These are phyloP conservation scores for Norana najaformis DNA, from an alignment of 2,888 invertebrate species.

Conservation along the genomic window DNA sequence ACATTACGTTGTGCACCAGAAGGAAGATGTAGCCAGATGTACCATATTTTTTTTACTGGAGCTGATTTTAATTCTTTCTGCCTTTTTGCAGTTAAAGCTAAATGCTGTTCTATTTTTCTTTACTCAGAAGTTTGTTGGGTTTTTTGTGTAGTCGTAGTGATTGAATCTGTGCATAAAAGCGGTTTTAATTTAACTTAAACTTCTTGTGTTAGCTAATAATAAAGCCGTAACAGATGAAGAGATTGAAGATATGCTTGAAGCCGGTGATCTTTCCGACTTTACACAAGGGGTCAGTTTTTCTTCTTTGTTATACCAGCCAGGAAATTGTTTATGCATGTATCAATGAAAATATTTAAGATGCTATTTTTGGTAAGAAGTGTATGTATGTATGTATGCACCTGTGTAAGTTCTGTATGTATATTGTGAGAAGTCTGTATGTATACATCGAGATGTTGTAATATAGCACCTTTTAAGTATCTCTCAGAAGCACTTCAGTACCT, in stretches of 20 bases:
- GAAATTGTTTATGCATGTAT: too few relatives aligned
- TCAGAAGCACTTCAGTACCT: too few relatives aligned
- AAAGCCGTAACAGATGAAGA: constrained; percentile 29
- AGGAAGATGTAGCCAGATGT: too few relatives aligned
- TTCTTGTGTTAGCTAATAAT: constrained; percentile 5
- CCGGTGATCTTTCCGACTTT: constrained; percentile 19
- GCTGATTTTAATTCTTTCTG: background rate
- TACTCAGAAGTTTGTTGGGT: too few relatives aligned
- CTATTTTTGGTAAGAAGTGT: background rate
- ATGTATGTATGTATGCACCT: background rate
- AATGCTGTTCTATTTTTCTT: too few relatives aligned
- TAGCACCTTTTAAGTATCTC: too few relatives aligned
- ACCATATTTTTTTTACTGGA: background rate
- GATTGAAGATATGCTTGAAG: constrained; percentile 29
- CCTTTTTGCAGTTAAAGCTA: background rate
- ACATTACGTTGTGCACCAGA: too few relatives aligned
- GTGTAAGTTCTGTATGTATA: background rate
- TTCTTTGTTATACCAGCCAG: background rate
- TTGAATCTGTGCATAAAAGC: background rate
- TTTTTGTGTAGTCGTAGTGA: background rate
- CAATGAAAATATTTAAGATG: background rate
- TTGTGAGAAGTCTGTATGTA: background rate
- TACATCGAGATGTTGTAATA: background rate
- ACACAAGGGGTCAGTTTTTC: constrained; percentile 7
- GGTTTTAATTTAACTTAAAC: background rate